phyloP scores from a whole-genome alignment of 2,113 vertebrate genomes.

The Peromyscus maniculatus region DNA sequence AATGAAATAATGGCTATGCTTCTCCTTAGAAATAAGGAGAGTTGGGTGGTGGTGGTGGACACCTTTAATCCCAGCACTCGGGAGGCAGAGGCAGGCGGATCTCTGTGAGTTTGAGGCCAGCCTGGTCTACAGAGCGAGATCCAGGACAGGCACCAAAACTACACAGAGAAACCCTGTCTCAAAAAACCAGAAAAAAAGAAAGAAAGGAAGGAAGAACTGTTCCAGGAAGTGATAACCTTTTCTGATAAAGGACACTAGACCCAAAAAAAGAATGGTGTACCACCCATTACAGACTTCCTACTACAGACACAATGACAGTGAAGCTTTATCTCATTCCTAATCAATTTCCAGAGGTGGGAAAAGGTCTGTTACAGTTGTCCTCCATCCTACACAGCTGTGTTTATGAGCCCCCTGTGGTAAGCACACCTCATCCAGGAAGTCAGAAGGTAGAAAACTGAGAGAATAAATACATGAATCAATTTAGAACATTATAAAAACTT shows the following conservation, averaged over 20 bases:
- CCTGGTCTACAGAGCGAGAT: too few relatives aligned
- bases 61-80: too few relatives aligned
- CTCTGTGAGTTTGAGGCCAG: too few relatives aligned
- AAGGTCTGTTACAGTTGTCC: neutral
- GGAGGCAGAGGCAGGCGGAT: too few relatives aligned
- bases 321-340: conserved; percentile 6
- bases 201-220: neutral
- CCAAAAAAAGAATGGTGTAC: neutral
- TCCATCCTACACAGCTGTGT: neutral
- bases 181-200: too few relatives aligned
- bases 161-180: too few relatives aligned
- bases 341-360: neutral
- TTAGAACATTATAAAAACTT: conserved; percentile 32
- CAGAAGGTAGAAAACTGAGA: neutral
- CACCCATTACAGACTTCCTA: neutral
- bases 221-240: neutral
- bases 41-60: too few relatives aligned
- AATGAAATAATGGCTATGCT: neutral
- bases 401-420: neutral
- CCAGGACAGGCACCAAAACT: too few relatives aligned
- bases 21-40: neutral
- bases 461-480: conserved; percentile 4
- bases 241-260: neutral
- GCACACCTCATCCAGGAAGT: neutral
- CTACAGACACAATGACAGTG: neutral